Percentiles rank a stretch among this genome's conserved stretches.
Conservation (phyloP, 1,140 invertebrate species). For the Papilio helenus region DNA sequence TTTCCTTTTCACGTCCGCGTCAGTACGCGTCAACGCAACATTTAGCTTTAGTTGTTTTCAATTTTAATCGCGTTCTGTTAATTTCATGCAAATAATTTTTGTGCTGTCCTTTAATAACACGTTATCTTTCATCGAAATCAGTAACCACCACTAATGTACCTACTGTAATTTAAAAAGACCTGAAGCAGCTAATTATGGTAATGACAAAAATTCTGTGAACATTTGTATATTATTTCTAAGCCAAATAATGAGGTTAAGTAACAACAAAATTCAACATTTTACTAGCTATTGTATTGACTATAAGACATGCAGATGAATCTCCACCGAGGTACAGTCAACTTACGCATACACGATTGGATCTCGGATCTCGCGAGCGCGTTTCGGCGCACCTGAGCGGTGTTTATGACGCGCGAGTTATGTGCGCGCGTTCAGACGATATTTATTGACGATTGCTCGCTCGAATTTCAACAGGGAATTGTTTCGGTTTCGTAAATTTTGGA, state of each 20-base stretch:
- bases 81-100: not conserved
- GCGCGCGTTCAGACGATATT: constrained; percentile 15
- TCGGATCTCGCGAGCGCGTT: not conserved
- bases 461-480: constrained; percentile 27
- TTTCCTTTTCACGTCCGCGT: constrained; percentile 46
- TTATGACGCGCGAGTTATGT: constrained; percentile 28
- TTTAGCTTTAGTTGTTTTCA: constrained; percentile 5
- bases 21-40: constrained; percentile 36
- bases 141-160: too few relatives aligned
- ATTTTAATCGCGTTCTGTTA: constrained; percentile 17
- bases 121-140: not conserved
- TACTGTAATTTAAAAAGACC: too few relatives aligned
- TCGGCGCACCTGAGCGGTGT: constrained; percentile 20
- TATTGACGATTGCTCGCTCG: constrained; percentile 26
- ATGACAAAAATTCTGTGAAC: too few relatives aligned
- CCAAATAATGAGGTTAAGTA: not conserved
- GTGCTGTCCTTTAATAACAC: not conserved
- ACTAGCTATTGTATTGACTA: not conserved
- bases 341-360: not conserved
- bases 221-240: too few relatives aligned
- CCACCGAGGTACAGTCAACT: not conserved
- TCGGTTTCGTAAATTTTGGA: constrained; percentile 25
- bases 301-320: not conserved
- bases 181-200: not conserved
- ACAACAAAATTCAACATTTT: not conserved